Base-by-base conservation (phyloP, 2,888 invertebrate species). In the Sarcophaga rosellei region DNA sequence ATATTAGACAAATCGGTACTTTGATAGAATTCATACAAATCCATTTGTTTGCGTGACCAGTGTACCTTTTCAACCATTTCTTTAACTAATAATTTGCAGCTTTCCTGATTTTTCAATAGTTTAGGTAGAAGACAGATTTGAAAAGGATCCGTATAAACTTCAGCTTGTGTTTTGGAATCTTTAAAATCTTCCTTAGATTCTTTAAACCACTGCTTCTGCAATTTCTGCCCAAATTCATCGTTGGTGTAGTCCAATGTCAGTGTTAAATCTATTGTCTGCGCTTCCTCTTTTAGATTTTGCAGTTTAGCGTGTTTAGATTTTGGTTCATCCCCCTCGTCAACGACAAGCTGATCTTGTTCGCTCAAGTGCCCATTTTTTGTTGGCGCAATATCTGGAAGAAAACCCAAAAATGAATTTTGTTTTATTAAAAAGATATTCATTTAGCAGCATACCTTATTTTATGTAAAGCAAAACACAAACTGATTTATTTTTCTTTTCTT, bases 11-110 rank as follows among this genome's bases (percentile, higher is more conserved):
- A 93, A 91, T 97, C 97, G 3, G 94, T 94, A 1, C 96, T 96
- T 93, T 98, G 98, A 90, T 96, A 96, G 91, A 97, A 98, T 93
- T 97, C 97, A 90, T 97, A 98, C 25, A 98, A 93, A 91, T 98
- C 98, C 95, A 97, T 97, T 91, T 95, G 96, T 90, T 97, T 96
- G 78, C 95, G 94, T 3, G 95, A 95, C 95, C 97, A 96, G 85
- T 95, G 95, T 23, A 96, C 90, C 1, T 95, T 94, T 74, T 95
- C 94, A 88, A 95, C 95, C 94, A 96, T 96, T 90, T 96, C 96
- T 62, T 95, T 94, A 17, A 95, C 94, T 25, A 96, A 93, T 76
- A 95, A 94, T 74, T 95, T 94, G 77, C 96, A 95, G 47, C 95
- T 94, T 35, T 94, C 93, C 0, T 94, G 91, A 88, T 95, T 94